Evolutionary conservation across 30 jellyfish, hydroid and myxozoan species (phyloP).

Genomic region (Pseudorhiza aurosa): DNA sequence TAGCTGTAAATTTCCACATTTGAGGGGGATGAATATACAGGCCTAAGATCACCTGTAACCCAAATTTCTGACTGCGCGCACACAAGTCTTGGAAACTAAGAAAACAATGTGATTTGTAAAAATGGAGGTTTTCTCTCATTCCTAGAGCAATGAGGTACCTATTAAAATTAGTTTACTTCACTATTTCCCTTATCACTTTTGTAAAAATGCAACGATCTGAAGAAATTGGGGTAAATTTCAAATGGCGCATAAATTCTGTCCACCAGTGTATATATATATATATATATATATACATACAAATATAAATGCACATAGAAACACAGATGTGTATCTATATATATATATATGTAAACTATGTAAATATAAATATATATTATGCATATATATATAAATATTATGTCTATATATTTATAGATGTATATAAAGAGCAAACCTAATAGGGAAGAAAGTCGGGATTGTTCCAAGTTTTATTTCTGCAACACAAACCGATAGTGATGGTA

Average conservation of each 20-base stretch:
- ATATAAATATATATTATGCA: no score
- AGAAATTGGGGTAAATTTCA: neutral
- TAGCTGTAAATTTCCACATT: neutral
- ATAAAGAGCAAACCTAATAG: no score
- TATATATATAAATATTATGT: no score
- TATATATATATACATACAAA: no score
- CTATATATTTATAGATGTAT: no score
- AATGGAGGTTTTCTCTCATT: neutral
- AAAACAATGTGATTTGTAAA: neutral
- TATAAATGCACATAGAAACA: no score
- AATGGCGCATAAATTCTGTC: neutral
- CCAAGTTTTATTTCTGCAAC: no score
- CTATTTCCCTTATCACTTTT: neutral
- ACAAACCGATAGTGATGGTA: no score
- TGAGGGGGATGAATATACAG: neutral
- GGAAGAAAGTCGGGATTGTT: no score
- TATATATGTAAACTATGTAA: no score
- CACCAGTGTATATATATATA: no score
- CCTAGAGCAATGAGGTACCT: neutral
- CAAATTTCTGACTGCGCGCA: neutral
- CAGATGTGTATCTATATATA: no score
- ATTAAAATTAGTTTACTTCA: neutral
- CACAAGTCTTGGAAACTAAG: neutral
- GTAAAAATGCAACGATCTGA: neutral
- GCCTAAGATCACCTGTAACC: neutral